These are phyloP conservation scores for Halocynthia aurantium DNA, from an alignment of 23 tunicate species.

Conservation along the genomic window DNA sequence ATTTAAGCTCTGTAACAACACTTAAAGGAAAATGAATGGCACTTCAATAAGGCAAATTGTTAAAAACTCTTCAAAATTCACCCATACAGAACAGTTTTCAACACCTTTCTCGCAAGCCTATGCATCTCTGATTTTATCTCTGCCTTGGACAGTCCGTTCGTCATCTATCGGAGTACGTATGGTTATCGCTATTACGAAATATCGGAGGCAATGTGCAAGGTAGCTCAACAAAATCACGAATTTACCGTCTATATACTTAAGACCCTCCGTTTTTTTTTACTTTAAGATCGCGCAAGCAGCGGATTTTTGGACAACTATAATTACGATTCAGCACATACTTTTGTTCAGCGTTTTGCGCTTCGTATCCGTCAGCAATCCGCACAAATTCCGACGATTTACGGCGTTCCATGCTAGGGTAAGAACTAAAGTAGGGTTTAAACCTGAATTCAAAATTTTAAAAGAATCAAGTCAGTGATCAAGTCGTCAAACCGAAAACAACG, in stretches of 20 bases:
- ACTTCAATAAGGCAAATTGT: neutral
- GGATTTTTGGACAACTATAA: slow-evolving; percentile 8
- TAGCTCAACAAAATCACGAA: neutral
- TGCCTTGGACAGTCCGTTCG: slow-evolving; percentile 10
- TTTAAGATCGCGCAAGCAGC: slow-evolving; percentile 6
- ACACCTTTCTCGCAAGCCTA: neutral
- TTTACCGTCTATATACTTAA: too few relatives aligned
- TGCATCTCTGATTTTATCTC: slow-evolving; percentile 1
- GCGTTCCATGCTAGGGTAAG: neutral
- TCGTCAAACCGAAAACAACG: neutral
- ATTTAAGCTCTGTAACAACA: too few relatives aligned
- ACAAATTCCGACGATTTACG: neutral
- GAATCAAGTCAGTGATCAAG: too few relatives aligned
- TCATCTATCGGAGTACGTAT: slow-evolving; percentile 2
- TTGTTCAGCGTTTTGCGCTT: neutral
- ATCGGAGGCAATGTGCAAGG: slow-evolving; percentile 11
- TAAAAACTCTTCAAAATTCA: neutral
- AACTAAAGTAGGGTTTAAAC: neutral
- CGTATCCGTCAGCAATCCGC: neutral
- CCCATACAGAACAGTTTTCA: slow-evolving; percentile 1
- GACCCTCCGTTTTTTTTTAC: too few relatives aligned
- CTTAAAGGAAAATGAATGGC: too few relatives aligned
- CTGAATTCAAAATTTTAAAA: neutral
- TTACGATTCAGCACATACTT: slow-evolving; percentile 2
- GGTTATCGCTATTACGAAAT: slow-evolving; percentile 6